Evolutionary conservation across 2,113 vertebrate genomes (phyloP), one percentile per base, ranked within the genome.

Genomic region (Tragelaphus strepsiceros): DNA sequence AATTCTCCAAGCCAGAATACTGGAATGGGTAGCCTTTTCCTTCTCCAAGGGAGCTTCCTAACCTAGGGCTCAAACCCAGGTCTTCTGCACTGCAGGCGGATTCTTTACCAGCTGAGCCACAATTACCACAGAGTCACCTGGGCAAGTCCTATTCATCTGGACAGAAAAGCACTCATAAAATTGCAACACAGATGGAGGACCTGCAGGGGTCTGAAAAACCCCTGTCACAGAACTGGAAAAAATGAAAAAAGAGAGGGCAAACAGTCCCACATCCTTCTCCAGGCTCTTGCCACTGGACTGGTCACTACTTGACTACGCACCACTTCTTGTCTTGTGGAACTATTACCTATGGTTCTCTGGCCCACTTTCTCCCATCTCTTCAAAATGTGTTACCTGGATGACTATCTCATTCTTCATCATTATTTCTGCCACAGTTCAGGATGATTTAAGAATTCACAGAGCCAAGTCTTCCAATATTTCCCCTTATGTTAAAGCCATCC

Each of bases 271-370:
- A 2, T 32, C 15, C 35, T 46, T 30, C 32, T 46, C 26, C 4
- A 30, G 22, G 6, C 2, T 2, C 13, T 9, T 1, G 24, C 3
- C 19, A 4, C 26, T 7, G 3, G 6, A 12, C 16, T 6, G 0
- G 6, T 43, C 21, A 0, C 8, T 39, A 0, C 2, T 24, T 43
- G 3, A 5, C 10, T 7, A 0, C 4, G 35, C 16, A 2, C 5
- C 53, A 0, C 2, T 32, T 26, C 11, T 13, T 17, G 2, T 11
- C n/a, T 14, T 54, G 15, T 30, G 14, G 30, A 7, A 35, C 28
- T 39, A 2, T 35, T 59, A 5, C 28, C 28, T 35, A 0, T 5
- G 24, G 22, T 82, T 35, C 39, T n/a, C 22, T 30, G 5, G 22
- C 26, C 19, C 56, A 21, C 26, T 46, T 61, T 64, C 22, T 5